Evolutionary conservation across 2,888 invertebrate species (phyloP).

Genomic region (Mesoligia furuncula): DNA sequence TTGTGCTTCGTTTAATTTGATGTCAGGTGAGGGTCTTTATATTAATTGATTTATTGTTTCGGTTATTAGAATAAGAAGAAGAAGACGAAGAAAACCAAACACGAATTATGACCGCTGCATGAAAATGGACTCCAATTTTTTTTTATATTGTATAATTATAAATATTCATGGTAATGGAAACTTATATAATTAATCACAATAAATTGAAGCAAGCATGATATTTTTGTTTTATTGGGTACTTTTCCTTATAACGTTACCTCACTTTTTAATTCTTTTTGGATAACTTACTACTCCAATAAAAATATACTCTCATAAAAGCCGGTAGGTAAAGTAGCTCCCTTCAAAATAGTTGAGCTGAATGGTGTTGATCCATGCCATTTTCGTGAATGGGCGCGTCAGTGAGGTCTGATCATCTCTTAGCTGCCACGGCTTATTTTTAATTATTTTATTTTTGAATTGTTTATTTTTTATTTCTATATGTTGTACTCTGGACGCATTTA

Average conservation of each 20-base stretch:
- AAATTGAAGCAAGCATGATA: constrained; percentile 51
- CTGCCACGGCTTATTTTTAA: too few species aligned
- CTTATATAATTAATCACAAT: constrained; percentile 44
- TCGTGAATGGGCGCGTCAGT: too few species aligned
- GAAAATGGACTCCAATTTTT: constrained; percentile 42
- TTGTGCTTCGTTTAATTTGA: too few species aligned
- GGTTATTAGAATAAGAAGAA: constrained; percentile 1
- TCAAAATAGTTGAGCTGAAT: too few species aligned
- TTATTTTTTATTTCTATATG: too few species aligned
- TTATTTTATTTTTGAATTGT: too few species aligned
- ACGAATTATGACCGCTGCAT: constrained; percentile 14
- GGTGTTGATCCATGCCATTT: too few species aligned
- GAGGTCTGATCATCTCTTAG: too few species aligned
- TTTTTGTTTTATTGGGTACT: constrained; percentile 16
- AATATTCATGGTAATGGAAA: constrained; percentile 32
- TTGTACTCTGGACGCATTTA: too few species aligned
- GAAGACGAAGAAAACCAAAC: neutral
- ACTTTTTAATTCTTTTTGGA: neutral
- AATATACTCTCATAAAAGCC: neutral
- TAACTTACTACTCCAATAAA: neutral
- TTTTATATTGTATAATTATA: constrained; percentile 5
- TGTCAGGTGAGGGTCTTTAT: too few species aligned
- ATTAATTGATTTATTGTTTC: too few species aligned
- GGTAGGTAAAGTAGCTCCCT: too few species aligned
- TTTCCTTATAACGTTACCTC: neutral